Percentiles rank a stretch among this genome's conserved stretches.
These are phyloP conservation scores for Stegastes partitus DNA, from an alignment of 2,113 vertebrate genomes.

Conservation along the genomic window DNA sequence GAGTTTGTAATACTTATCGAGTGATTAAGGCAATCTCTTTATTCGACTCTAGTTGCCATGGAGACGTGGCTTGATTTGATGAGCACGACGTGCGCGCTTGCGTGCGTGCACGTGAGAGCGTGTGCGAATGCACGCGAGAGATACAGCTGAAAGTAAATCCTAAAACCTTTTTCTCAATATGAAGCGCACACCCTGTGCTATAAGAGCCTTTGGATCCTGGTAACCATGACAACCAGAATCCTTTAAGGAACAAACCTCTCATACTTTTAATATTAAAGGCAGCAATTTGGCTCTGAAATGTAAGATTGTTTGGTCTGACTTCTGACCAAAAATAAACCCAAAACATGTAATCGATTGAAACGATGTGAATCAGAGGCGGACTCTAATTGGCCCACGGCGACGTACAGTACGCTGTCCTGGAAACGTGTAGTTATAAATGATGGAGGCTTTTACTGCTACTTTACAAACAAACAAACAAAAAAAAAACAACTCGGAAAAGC, in stretches of 20 bases:
- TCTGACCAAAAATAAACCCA: constrained; percentile 10
- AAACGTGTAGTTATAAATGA: constrained; percentile 47
- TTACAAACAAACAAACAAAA: constrained; percentile 24
- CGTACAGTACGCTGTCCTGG: neutral
- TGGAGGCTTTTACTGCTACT: constrained; percentile 14
- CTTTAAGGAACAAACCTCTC: constrained; percentile 25
- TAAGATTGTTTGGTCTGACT: constrained; percentile 14
- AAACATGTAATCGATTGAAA: neutral
- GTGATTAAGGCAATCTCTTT: constrained; percentile 77
- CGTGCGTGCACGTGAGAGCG: constrained; percentile 4
- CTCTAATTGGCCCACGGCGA: constrained; percentile 15
- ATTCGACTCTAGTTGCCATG: constrained; percentile 78
- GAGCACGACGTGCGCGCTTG: constrained; percentile 49
- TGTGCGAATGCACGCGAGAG: constrained; percentile 27
- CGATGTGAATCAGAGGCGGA: constrained; percentile 11
- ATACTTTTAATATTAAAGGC: constrained; percentile 1
- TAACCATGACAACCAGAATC: constrained; percentile 51
- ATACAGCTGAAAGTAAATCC: constrained; percentile 52
- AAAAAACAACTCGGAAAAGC: constrained; percentile 33
- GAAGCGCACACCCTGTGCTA: constrained; percentile 31
- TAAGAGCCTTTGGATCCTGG: constrained; percentile 12
- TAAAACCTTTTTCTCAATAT: constrained; percentile 9
- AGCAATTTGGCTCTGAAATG: neutral
- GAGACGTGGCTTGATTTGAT: constrained; percentile 74
- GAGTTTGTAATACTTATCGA: constrained; percentile 76